These are phyloP conservation scores for Zaprionus africanus DNA, from an alignment of 1,140 invertebrate genomes.

Conservation along the genomic window DNA sequence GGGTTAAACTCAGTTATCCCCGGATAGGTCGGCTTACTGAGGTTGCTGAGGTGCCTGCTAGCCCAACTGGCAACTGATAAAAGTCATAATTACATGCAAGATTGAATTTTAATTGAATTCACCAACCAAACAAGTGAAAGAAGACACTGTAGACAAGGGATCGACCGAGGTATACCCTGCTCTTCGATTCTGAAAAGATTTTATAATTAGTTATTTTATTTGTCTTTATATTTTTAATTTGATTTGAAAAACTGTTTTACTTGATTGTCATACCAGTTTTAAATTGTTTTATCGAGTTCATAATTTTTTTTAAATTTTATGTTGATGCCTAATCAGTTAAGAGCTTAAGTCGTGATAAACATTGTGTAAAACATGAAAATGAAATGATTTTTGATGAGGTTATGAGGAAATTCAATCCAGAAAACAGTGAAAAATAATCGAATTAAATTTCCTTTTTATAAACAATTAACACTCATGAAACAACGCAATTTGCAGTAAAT, in stretches of 20 bases:
- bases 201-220: no score
- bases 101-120: conserved; percentile 80
- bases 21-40: not conserved
- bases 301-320: not conserved
- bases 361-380: not conserved
- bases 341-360: not conserved
- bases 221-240: no score
- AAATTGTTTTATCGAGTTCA: not conserved
- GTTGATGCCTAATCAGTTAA: not conserved
- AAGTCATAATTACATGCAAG: conserved; percentile 72
- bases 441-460: not conserved
- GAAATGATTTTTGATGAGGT: not conserved
- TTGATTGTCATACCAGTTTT: not conserved
- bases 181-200: not conserved
- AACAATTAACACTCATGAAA: not conserved
- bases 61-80: conserved; percentile 30
- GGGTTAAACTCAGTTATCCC: not conserved
- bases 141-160: not conserved
- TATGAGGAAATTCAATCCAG: not conserved
- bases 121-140: not conserved
- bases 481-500: not conserved
- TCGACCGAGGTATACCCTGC: not conserved
- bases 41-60: conserved; percentile 11
- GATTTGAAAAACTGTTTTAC: no score
- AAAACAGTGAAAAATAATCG: not conserved